phyloP scores from a whole-genome alignment of 1,140 invertebrate species.

The Lanistes nyassanus region DNA sequence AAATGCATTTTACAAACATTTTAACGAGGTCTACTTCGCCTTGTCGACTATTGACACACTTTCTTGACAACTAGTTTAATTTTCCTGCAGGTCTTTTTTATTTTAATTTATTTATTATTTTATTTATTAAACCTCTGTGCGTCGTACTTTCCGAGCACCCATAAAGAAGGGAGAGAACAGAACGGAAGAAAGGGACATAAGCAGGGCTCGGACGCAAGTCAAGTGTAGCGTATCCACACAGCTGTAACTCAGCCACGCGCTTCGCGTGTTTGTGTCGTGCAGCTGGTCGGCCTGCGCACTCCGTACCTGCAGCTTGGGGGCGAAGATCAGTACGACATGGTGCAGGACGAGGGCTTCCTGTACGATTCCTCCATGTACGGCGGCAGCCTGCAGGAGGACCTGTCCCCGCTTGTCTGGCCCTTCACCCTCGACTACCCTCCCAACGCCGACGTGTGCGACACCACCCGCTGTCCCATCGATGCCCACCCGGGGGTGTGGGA shows the following conservation, averaged over 20 bases:
- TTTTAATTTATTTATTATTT: not conserved
- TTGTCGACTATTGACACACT: too few species aligned
- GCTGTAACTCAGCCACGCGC: conserved; percentile 80
- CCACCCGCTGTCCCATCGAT: conserved; percentile 45
- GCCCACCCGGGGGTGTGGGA: conserved; percentile 53
- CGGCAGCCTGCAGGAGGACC: conserved; percentile 19
- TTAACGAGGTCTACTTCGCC: too few species aligned
- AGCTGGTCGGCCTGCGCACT: conserved; percentile 49
- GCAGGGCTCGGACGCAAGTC: not conserved
- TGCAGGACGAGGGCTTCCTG: conserved; percentile 44
- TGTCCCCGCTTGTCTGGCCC: conserved; percentile 34
- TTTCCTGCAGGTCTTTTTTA: too few species aligned
- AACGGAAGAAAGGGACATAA: not conserved
- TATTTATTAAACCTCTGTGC: too few species aligned
- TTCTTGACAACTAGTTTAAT: too few species aligned
- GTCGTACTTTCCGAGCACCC: too few species aligned
- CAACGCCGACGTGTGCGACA: conserved; percentile 45
- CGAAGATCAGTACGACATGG: conserved; percentile 45
- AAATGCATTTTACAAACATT: too few species aligned
- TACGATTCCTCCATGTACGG: conserved; percentile 54
- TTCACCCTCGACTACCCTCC: conserved; percentile 54
- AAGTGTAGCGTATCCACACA: not conserved
- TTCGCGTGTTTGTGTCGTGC: conserved; percentile 42
- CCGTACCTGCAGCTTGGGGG: conserved; percentile 53
- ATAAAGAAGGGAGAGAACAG: too few species aligned